Base-by-base conservation (phyloP, 2,113 vertebrate genomes). In the Misgurnus anguillicaudatus region DNA sequence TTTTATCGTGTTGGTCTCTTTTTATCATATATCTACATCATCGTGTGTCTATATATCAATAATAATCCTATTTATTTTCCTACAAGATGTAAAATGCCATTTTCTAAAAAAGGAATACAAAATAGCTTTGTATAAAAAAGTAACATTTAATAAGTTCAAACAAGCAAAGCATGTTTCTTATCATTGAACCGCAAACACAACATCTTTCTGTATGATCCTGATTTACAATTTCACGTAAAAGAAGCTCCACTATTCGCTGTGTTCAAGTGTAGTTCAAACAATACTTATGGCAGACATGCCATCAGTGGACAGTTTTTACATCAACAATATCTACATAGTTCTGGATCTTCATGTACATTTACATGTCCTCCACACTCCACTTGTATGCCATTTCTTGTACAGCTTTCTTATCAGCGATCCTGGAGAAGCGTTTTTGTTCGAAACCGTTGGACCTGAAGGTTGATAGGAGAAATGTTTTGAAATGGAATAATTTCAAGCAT, bases 301-400 rank as follows among this genome's bases (percentile, higher is more conserved):
- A 36, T 9, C 17, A 19, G 39, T 7, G 39, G 9, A 38, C 19
- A 19, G 9, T 1, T 17, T n/a, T 51, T 47, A 24, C 8, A 65
- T 55, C 42, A 16, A 24, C 10, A 67, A 24, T 72, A 36, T 72
- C n/a, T 39, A 31, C n/a, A 51, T n/a, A 24, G 9, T 39, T 60
- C 11, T n/a, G 24, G 24, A 31, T 31, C 24, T 55, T 5, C 2
- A 21, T n/a, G 3, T 4, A 47, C 5, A 14, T 6, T 51, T 82
- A 99, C 98, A 99, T 98, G 86, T 99, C 97, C 87, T 99, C 98
- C 3, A 99, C 96, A 0, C 97, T 98, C 97, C 98, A 99, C 84
- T 98, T 98, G 87, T 99, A 98, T 0, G 98, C 97, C 0, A 93
- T 89, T 76, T 98, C 95, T 86, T 99, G 94, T 3, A 93, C 85